Evolutionary conservation across 1,140 invertebrate species (phyloP).

Genomic region (Lepidurus couesii): DNA sequence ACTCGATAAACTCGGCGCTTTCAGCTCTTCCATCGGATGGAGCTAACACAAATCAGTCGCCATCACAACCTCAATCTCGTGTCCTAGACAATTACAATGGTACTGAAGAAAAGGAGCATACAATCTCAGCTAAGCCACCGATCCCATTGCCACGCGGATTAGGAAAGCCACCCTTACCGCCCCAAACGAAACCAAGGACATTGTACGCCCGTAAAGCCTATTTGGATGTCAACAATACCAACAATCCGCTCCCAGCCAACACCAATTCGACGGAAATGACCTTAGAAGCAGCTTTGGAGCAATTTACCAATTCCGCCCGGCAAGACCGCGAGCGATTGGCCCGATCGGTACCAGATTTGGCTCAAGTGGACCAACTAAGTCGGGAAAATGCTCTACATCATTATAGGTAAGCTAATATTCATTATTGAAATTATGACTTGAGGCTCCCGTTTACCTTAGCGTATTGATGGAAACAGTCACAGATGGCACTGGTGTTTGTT

Average conservation of each 20-base stretch:
- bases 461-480: too few species aligned
- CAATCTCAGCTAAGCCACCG: constrained; percentile 19
- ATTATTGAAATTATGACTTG: too few species aligned
- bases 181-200: constrained; percentile 29
- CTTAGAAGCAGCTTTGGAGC: constrained; percentile 38
- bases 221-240: constrained; percentile 3
- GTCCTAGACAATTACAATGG: neutral
- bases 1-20: neutral
- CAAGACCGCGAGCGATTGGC: constrained; percentile 40
- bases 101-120: neutral
- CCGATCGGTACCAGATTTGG: constrained; percentile 39
- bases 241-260: constrained; percentile 23
- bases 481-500: too few species aligned
- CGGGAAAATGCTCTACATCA: constrained; percentile 27
- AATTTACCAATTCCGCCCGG: constrained; percentile 37
- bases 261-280: constrained; percentile 26
- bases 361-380: constrained; percentile 36
- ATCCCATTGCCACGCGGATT: constrained; percentile 26
- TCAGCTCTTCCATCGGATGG: neutral
- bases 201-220: constrained; percentile 28
- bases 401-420: neutral
- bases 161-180: constrained; percentile 31
- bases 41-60: too few species aligned
- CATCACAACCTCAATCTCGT: too few species aligned
- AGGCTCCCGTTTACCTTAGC: too few species aligned